Conservation (phyloP, 2,888 invertebrate species). For the Synanthedon andrenaeformis region DNA sequence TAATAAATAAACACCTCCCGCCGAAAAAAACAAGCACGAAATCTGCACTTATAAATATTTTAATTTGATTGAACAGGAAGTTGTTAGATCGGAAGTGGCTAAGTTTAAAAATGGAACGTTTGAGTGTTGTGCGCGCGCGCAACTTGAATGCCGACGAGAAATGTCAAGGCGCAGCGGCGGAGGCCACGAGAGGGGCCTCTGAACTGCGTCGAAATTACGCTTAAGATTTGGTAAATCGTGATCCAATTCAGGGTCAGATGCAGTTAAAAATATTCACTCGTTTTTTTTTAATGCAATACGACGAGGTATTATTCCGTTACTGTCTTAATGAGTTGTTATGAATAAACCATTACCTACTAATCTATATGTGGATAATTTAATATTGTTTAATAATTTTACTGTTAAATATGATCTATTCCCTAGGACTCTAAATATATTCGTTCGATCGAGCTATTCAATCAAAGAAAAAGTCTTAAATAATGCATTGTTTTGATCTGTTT, state of each 20-base stretch:
- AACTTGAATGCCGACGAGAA: constrained; percentile 32
- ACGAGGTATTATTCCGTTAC: too few species aligned
- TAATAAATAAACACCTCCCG: neutral
- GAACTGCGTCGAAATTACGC: constrained; percentile 6
- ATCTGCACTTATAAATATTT: neutral
- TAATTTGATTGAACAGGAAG: constrained; percentile 40
- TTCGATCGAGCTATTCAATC: too few species aligned
- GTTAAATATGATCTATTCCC: too few species aligned
- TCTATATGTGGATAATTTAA: too few species aligned
- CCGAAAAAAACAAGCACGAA: neutral
- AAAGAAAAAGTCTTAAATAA: too few species aligned
- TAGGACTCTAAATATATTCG: too few species aligned
- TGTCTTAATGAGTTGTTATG: too few species aligned
- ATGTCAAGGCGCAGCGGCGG: constrained; percentile 50
- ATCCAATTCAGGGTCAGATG: neutral
- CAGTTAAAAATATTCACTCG: neutral
- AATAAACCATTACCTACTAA: too few species aligned
- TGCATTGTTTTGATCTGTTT: too few species aligned
- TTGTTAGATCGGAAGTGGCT: constrained; percentile 53
- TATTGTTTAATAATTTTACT: too few species aligned
- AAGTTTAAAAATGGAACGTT: constrained; percentile 54
- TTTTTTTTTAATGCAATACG: too few species aligned
- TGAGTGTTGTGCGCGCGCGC: constrained; percentile 42
- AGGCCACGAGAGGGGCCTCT: constrained; percentile 17
- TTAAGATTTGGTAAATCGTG: neutral